These are phyloP conservation scores for Rhingia campestris DNA, from an alignment of 2,888 invertebrate species.

Conservation along the genomic window DNA sequence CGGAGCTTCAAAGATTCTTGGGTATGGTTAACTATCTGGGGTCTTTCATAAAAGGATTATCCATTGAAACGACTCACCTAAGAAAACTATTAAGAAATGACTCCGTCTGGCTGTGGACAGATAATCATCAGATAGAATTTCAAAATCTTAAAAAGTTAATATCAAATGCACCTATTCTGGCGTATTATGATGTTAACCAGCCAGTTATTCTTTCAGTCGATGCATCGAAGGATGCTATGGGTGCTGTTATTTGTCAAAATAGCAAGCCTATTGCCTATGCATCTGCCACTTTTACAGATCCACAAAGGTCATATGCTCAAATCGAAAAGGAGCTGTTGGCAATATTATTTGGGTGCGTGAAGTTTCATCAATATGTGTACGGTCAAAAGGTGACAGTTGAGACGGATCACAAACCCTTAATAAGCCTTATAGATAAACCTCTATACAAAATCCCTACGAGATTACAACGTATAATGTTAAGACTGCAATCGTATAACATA, in stretches of 20 bases:
- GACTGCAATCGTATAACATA: conserved; percentile 20
- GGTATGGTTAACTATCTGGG: too few relatives aligned
- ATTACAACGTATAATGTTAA: conserved; percentile 91
- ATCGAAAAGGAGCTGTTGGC: conserved; percentile 78
- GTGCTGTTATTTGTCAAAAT: conserved; percentile 49
- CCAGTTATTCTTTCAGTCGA: conserved; percentile 67
- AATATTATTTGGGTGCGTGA: conserved; percentile 76
- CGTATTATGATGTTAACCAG: conserved; percentile 65
- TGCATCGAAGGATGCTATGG: conserved; percentile 61
- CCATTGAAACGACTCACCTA: too few relatives aligned
- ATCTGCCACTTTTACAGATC: too few relatives aligned
- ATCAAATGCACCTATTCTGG: conserved; percentile 45
- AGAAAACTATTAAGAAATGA: too few relatives aligned
- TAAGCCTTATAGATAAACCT: conserved; percentile 87
- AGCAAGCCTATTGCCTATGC: too few relatives aligned
- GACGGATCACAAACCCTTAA: conserved; percentile 60
- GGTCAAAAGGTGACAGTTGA: conserved; percentile 38
- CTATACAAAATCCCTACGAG: conserved; percentile 95
- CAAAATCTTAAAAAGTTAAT: conserved; percentile 48
- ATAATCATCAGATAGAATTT: too few relatives aligned
- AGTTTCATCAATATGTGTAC: conserved; percentile 76
- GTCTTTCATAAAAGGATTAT: too few relatives aligned
- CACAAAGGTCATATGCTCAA: conserved; percentile 44
- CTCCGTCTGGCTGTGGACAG: too few relatives aligned
- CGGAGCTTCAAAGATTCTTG: too few relatives aligned